Evolutionary conservation across 1,140 invertebrate species (phyloP).

Genomic region (Augochlora pura): DNA sequence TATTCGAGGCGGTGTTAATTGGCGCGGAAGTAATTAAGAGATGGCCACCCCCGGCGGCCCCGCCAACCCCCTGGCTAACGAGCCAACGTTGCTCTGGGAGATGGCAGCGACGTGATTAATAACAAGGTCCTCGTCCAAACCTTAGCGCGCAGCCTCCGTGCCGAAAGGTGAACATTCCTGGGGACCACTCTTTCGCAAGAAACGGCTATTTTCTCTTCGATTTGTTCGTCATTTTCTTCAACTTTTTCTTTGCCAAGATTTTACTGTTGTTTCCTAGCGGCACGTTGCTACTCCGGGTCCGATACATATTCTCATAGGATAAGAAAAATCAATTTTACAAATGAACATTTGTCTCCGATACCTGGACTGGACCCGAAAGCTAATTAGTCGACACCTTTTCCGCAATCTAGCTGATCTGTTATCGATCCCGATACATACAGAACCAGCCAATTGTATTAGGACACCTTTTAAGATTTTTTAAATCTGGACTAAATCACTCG

Average conservation of each 20-base stretch:
- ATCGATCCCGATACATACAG: too few species aligned
- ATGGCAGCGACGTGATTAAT: constrained; percentile 78
- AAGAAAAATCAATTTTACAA: too few species aligned
- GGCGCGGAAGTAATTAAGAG: constrained; percentile 80
- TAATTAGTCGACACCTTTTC: too few species aligned
- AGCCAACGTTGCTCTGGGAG: constrained; percentile 72
- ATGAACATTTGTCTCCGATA: too few species aligned
- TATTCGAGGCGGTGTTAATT: constrained; percentile 76
- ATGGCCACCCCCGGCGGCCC: constrained; percentile 65
- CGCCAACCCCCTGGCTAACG: constrained; percentile 70
- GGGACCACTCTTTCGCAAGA: constrained; percentile 35
- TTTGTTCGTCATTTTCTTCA: not conserved
- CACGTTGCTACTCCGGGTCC: too few species aligned
- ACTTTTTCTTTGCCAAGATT: not conserved
- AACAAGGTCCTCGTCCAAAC: constrained; percentile 73
- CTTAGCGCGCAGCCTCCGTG: constrained; percentile 56
- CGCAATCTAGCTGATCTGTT: too few species aligned
- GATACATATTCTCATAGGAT: too few species aligned
- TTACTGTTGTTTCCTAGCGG: too few species aligned
- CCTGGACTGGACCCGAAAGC: too few species aligned
- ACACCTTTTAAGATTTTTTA: too few species aligned
- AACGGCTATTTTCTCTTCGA: constrained; percentile 24
- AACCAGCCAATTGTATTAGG: too few species aligned
- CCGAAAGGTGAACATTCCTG: constrained; percentile 62
- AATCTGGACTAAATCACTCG: too few species aligned